Conservation (phyloP, 2,797 vertebrate genomes). For the Hipposideros larvatus region DNA sequence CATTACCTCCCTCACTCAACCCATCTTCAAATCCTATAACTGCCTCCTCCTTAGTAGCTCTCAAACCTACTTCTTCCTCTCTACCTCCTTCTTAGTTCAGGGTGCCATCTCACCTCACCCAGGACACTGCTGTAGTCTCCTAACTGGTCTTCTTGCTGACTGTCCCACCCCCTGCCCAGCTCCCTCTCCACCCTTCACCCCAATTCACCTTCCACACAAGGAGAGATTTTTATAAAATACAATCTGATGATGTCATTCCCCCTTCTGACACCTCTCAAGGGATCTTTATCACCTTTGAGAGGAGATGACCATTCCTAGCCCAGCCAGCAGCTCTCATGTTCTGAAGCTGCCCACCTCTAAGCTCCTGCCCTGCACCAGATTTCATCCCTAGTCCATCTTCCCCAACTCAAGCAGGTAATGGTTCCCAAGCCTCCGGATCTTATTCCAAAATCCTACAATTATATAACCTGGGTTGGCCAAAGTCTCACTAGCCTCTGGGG, state of each 20-base stretch:
- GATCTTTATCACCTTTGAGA: neutral
- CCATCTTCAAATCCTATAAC: neutral
- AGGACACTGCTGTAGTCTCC: neutral
- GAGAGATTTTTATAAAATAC: constrained; percentile 4
- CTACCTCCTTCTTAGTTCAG: neutral
- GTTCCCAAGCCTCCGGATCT: neutral
- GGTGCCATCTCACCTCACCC: neutral
- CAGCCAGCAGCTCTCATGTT: neutral
- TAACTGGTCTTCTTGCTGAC: neutral
- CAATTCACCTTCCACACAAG: neutral
- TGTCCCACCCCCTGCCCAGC: accelerated
- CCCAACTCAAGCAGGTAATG: neutral
- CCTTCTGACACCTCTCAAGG: neutral
- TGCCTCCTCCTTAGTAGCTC: neutral
- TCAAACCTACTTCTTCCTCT: neutral
- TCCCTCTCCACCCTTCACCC: neutral
- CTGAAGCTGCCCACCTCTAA: neutral
- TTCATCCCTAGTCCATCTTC: neutral
- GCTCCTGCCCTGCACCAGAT: neutral
- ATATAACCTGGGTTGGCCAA: neutral
- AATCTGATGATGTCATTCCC: neutral
- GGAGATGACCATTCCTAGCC: too few species aligned
- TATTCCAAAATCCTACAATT: neutral
- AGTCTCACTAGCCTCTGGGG: neutral
- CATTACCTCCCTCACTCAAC: neutral